phyloP scores from a whole-genome alignment of 2,113 vertebrate species.

The Martes martes region DNA sequence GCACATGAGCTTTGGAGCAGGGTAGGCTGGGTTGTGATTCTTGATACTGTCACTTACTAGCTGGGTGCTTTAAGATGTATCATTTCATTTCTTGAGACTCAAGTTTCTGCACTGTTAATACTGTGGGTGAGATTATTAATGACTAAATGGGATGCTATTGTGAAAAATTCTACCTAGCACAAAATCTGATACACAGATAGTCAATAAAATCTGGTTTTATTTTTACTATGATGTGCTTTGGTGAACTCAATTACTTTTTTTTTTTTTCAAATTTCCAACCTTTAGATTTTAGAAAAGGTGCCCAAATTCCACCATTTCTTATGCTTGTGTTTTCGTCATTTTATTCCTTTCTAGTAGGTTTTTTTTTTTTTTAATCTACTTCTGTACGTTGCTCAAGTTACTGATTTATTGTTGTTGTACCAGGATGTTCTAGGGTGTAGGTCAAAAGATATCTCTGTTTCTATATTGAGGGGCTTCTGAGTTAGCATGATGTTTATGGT shows the following conservation, averaged over 20 bases:
- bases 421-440: background rate
- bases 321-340: background rate
- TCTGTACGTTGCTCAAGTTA: background rate
- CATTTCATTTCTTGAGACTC: background rate
- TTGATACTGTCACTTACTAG: background rate
- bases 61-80: background rate
- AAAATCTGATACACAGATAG: background rate
- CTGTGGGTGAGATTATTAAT: background rate
- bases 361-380: background rate
- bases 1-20: background rate
- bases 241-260: background rate
- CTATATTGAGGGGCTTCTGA: background rate
- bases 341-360: background rate
- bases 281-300: slow-evolving; percentile 9
- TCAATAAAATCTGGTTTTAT: background rate
- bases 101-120: background rate
- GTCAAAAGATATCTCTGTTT: background rate
- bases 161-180: background rate
- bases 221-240: background rate
- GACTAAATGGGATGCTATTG: background rate
- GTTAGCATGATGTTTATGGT: background rate
- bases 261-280: background rate
- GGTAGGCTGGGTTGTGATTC: background rate
- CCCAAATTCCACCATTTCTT: background rate
- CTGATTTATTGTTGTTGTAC: background rate